Conservation (phyloP, 2,797 vertebrate genomes). For the Sarcophilus harrisii region DNA sequence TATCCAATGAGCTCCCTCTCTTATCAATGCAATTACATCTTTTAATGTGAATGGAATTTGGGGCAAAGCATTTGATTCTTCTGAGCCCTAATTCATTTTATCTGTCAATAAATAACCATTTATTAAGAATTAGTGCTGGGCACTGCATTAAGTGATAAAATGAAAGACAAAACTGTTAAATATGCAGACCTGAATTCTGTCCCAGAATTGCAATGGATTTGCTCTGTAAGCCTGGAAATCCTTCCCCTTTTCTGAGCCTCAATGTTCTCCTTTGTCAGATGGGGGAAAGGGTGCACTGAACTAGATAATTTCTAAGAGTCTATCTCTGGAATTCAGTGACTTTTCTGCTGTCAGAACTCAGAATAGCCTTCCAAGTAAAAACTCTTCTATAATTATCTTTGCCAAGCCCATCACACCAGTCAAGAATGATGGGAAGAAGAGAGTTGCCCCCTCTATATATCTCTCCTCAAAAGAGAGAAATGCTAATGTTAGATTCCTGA, state of each 20-base stretch:
- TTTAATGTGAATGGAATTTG: neutral
- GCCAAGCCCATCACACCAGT: neutral
- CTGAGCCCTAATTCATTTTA: neutral
- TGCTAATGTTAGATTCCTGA: neutral
- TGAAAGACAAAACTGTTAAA: neutral
- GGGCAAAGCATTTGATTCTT: neutral
- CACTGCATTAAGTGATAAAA: neutral
- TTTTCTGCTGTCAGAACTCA: neutral
- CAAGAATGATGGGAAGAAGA: neutral
- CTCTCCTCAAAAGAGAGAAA: neutral
- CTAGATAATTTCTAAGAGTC: neutral
- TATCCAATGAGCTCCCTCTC: neutral
- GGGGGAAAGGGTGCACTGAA: neutral
- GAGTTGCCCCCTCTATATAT: neutral
- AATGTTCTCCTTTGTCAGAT: neutral
- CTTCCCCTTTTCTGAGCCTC: neutral
- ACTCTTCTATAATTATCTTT: neutral
- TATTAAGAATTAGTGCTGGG: neutral
- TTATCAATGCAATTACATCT: neutral
- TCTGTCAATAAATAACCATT: neutral
- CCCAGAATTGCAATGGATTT: neutral
- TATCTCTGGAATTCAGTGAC: neutral
- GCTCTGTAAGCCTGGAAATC: neutral
- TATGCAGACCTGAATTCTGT: neutral
- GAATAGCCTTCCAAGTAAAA: neutral